Evolutionary conservation across 2,113 vertebrate genomes (phyloP), one percentile per base, ranked within the genome.

Genomic region (Condylura cristata): DNA sequence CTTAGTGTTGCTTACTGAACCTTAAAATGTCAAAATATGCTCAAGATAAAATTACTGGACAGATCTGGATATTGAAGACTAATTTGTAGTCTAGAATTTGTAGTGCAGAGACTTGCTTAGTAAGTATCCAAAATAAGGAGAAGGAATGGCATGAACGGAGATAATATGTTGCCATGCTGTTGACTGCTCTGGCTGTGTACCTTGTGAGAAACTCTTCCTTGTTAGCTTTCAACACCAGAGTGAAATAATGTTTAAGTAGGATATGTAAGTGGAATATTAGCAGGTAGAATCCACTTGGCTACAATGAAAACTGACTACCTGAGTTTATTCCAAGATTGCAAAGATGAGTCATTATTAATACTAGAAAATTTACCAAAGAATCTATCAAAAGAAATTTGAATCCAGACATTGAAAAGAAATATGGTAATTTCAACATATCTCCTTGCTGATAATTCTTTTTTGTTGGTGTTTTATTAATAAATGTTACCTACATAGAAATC

Each of bases 151-250:
- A 8, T 70, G 16, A 71, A 46, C 2, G 34, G 32, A 72, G 65
- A 56, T 79, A 48, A 3, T 72, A 12, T 58, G 20, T 72, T 92
- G 65, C 65, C 2, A 2, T 89, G 28, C 48, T 72, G 56, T 12
- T 7, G 92, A 85, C 32, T 71, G n/a, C 28, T 6, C 82, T 76
- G 44, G 22, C 44, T 46, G 7, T 92, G 30, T 41, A 66, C 41
- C 24, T 84, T 71, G n/a, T 46, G 10, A 71, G 61, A 95, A 78
- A 53, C 63, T 78, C 70, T 90, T 94, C 80, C 88, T 91, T 51
- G 4, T 5, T 12, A 51, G 24, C 24, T 32, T 76, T 76, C 30
- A 88, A 83, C 82, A 60, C 51, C 79, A 28, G 32, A 17, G 37
- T 80, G 26, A 74, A 80, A 81, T 60, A 37, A 72, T 51, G 71